These are phyloP conservation scores for Cordylochernes scorpioides DNA, from an alignment of 2,888 invertebrate species.

Conservation along the genomic window DNA sequence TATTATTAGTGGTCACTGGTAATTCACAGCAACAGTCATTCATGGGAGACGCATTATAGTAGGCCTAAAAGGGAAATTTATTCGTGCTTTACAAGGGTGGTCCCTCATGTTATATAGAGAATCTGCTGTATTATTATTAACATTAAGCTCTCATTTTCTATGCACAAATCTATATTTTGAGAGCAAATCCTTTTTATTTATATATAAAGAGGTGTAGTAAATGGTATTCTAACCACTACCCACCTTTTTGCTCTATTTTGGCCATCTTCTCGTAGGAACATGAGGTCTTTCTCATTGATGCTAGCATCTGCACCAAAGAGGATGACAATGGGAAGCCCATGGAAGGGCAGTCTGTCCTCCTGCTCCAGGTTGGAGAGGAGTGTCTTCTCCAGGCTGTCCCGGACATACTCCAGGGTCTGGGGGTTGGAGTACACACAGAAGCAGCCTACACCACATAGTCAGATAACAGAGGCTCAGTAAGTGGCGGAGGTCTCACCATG, in stretches of 20 bases:
- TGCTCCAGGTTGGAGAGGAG: conserved; percentile 62
- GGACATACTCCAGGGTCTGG: conserved; percentile 67
- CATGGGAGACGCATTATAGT: too few relatives aligned
- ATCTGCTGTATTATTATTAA: too few relatives aligned
- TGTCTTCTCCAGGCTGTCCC: conserved; percentile 69
- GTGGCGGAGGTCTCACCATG: conserved; percentile 31
- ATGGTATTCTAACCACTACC: conserved; percentile 12
- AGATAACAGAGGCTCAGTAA: not conserved
- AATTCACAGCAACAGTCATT: too few relatives aligned
- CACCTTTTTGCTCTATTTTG: conserved; percentile 65
- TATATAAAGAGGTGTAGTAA: not conserved
- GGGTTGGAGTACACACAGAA: conserved; percentile 48
- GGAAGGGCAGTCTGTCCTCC: conserved; percentile 60
- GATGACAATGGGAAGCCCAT: conserved; percentile 59
- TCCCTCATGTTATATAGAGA: too few relatives aligned
- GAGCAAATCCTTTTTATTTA: not conserved
- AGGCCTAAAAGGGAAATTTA: too few relatives aligned
- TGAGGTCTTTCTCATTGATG: conserved; percentile 57
- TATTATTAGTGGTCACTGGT: too few relatives aligned
- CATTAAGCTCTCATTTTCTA: too few relatives aligned
- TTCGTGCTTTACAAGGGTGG: too few relatives aligned
- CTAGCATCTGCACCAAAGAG: conserved; percentile 61
- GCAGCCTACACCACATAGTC: conserved; percentile 20
- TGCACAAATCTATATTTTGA: not conserved
- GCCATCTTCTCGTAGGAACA: conserved; percentile 59